Evolutionary conservation across 2,888 invertebrate genomes (phyloP).

Genomic region (Mythimna loreyi): DNA sequence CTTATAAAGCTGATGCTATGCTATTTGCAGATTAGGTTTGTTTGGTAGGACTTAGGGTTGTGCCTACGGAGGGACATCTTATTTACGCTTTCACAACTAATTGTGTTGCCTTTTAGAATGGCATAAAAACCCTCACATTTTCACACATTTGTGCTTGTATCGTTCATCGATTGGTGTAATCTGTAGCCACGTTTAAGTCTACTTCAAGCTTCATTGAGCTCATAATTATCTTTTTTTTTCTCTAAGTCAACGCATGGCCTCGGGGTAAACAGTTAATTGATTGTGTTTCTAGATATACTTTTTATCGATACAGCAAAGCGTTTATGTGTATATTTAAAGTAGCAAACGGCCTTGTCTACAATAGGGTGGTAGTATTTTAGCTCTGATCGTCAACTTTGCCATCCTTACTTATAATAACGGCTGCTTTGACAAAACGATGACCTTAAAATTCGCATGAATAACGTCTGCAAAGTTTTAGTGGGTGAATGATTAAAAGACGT

Average conservation of each 20-base stretch:
- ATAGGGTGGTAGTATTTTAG: too few species aligned
- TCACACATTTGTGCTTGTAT: constrained; percentile 8
- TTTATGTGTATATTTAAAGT: not conserved
- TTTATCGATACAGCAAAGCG: not conserved
- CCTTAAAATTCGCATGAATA: constrained; percentile 29
- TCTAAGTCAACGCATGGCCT: not conserved
- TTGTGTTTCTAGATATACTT: constrained; percentile 8
- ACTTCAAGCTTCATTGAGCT: constrained; percentile 38
- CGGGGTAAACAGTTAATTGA: constrained; percentile 22
- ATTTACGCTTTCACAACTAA: not conserved
- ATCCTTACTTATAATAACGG: constrained; percentile 7
- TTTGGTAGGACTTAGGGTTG: not conserved
- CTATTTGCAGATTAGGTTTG: not conserved
- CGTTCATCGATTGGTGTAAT: constrained; percentile 21
- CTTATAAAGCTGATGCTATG: too few species aligned
- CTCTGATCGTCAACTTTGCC: not conserved
- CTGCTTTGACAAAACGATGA: constrained; percentile 27
- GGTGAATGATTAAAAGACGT: constrained; percentile 33
- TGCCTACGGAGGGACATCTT: not conserved
- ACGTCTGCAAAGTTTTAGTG: constrained; percentile 39
- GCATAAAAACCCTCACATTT: constrained; percentile 9
- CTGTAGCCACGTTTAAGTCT: constrained; percentile 26
- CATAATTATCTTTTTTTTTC: constrained; percentile 12
- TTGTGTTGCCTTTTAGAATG: not conserved
- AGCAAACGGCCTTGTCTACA: too few species aligned